These are phyloP conservation scores for Drosophila ogumai DNA, from an alignment of 1,140 invertebrate species.

Conservation along the genomic window DNA sequence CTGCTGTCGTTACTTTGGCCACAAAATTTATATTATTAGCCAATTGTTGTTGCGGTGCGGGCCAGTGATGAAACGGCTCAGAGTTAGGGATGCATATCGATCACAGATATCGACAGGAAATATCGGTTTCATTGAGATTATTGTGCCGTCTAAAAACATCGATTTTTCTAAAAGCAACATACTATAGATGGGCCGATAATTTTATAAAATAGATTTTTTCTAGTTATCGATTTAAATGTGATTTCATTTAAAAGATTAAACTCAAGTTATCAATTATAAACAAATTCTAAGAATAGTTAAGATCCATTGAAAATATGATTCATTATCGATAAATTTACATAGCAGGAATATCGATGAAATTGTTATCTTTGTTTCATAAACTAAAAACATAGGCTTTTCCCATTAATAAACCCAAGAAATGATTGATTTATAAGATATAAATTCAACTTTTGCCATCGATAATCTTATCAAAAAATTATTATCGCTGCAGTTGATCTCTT, in stretches of 20 bases:
- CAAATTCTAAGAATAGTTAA: too few species aligned
- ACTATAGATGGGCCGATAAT: too few species aligned
- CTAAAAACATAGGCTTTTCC: neutral
- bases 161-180: too few species aligned
- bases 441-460: neutral
- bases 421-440: neutral
- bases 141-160: too few species aligned
- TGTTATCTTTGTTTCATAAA: too few species aligned
- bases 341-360: too few species aligned
- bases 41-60: slow-evolving; percentile 69
- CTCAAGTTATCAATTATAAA: too few species aligned
- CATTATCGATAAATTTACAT: neutral
- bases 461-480: neutral
- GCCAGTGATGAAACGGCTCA: slow-evolving; percentile 67
- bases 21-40: slow-evolving; percentile 81
- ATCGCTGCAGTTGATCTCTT: neutral
- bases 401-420: neutral
- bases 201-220: too few species aligned
- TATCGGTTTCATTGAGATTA: neutral
- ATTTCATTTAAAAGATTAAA: too few species aligned
- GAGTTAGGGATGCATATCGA: slow-evolving; percentile 14
- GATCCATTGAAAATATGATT: too few species aligned
- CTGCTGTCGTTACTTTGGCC: slow-evolving; percentile 55
- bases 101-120: neutral
- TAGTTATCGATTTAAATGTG: too few species aligned